Evolutionary conservation across 1,140 invertebrate genomes (phyloP), one percentile per base, ranked within the genome.

Genomic region (Brachionus rubens): DNA sequence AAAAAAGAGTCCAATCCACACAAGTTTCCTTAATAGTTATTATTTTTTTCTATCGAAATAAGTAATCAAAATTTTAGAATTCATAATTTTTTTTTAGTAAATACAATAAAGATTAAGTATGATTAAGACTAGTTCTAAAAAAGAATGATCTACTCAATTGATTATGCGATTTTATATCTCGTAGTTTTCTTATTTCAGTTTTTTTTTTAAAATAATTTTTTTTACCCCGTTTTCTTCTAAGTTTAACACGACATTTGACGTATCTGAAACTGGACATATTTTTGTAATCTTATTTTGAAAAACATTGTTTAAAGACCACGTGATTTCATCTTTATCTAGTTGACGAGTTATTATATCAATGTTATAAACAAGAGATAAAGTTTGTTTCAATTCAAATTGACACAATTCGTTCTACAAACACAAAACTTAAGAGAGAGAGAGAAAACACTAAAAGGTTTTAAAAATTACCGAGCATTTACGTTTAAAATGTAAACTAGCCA

Each of bases 401-500:
- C 59, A 65, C 14, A 10, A 12, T 21, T n/a, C 14, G n/a, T 65
- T 36, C 59, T 65, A 43, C 21, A 24, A 12, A 43, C 21, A 1
- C 33, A 65, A 65, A 65, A 36, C 3, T 36, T 36, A 36, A 5
- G 9, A 3, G 9, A 36, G 33, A 36, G 33, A 36, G 9, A 36
- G 9, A 36, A 36, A n/a, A n/a, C n/a, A n/a, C n/a, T n/a, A n/a
- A n/a, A n/a, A n/a, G n/a, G n/a, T n/a, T n/a, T n/a, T n/a, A n/a
- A 16, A 36, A 16, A 1, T 21, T 81, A 88, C 87, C 79, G 85
- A 81, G 86, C 92, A 96, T 56, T 92, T 86, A 52, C 89, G 90
- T 76, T 92, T 88, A 54, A 96, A 88, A 87, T 94, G 90, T 56
- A 98, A 85, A 50, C 90, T 91, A 50, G 96, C 85, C 0, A 93